A percentile compares a stretch with the other conserved stretches of the same genome.
These are phyloP conservation scores for Drosophila kikkawai DNA, from an alignment of 1,140 invertebrate species.

Conservation along the genomic window DNA sequence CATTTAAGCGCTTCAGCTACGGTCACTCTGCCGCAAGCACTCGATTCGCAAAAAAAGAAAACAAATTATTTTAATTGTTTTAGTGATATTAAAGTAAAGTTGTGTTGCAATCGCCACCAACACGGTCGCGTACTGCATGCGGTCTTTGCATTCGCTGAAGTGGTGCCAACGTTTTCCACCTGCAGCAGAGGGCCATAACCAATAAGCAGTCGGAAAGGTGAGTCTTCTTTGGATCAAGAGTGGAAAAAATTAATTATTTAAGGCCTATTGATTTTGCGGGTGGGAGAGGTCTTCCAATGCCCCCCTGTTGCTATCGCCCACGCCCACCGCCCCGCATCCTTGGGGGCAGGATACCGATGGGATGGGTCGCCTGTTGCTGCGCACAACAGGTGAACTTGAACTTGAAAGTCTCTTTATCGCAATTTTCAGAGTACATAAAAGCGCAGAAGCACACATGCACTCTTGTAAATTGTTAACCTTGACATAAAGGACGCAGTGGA, in stretches of 20 bases:
- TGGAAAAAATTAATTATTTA: constrained; percentile 26
- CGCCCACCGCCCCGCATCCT: neutral
- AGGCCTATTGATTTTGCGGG: constrained; percentile 26
- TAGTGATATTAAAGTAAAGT: constrained; percentile 1
- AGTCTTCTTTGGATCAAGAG: constrained; percentile 1
- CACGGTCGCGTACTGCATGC: constrained; percentile 13
- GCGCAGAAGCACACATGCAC: neutral
- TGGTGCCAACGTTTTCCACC: neutral
- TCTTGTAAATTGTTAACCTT: constrained; percentile 5
- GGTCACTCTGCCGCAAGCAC: neutral
- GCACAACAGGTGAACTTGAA: constrained; percentile 72
- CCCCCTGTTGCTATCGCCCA: constrained; percentile 15
- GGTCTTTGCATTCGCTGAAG: neutral
- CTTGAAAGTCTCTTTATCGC: neutral
- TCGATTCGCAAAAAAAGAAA: constrained; percentile 14
- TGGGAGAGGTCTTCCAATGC: constrained; percentile 3
- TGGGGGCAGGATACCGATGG: neutral
- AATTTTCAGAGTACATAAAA: constrained; percentile 2
- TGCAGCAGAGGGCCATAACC: constrained; percentile 17
- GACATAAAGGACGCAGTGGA: neutral
- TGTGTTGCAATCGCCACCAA: neutral
- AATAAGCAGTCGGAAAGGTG: constrained; percentile 29
- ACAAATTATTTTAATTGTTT: constrained; percentile 8
- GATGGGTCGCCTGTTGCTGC: constrained; percentile 43
- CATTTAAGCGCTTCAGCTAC: neutral